Evolutionary conservation across 2,113 vertebrate species (phyloP).

Genomic region (Aix galericulata): DNA sequence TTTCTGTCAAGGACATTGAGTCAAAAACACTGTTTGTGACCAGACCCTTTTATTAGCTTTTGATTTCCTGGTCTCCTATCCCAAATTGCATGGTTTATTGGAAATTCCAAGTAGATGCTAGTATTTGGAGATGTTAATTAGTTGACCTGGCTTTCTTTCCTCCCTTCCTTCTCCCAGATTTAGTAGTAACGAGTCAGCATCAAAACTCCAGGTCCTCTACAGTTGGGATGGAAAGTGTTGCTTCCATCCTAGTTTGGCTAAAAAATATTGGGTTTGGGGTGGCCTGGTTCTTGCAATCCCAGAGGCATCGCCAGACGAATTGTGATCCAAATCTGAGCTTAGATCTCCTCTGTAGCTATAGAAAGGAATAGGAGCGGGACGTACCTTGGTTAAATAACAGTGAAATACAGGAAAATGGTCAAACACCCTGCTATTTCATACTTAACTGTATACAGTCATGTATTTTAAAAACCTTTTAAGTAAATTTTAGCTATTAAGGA

Average conservation of each 20-base stretch:
- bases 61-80: background rate
- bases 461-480: background rate
- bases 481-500: background rate
- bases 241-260: background rate
- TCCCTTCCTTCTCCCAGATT: background rate
- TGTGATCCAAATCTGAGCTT: background rate
- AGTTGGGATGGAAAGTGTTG: background rate
- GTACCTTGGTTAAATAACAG: background rate
- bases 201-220: background rate
- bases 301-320: rapidly evolving
- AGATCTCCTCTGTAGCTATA: background rate
- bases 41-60: background rate
- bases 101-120: background rate
- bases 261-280: background rate
- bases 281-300: background rate
- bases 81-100: background rate
- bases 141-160: background rate
- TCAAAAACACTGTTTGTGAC: background rate
- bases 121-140: background rate
- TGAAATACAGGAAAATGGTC: background rate
- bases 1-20: background rate
- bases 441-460: background rate
- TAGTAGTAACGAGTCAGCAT: background rate
- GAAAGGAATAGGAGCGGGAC: background rate
- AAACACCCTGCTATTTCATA: background rate